phyloP scores from a whole-genome alignment of 2,888 invertebrate species.

The Gymnoscelis rufifasciata region DNA sequence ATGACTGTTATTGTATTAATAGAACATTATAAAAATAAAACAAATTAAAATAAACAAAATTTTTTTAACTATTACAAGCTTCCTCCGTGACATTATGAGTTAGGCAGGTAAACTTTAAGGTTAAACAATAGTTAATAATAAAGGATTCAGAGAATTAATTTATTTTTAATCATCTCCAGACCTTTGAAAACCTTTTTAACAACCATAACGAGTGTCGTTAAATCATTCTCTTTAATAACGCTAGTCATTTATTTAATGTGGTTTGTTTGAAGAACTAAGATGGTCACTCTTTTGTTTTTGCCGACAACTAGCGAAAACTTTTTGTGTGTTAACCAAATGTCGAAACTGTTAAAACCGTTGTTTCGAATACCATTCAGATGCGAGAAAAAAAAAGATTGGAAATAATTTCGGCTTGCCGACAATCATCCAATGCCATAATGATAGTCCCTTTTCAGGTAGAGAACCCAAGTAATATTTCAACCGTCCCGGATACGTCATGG shows the following conservation, averaged over 20 bases:
- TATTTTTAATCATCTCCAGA: too few relatives aligned
- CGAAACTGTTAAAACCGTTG: conserved; percentile 60
- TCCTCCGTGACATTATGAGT: neutral
- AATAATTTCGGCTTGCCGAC: conserved; percentile 71
- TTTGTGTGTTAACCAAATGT: conserved; percentile 46
- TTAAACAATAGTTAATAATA: neutral
- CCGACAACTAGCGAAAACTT: conserved; percentile 47
- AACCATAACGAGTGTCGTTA: conserved; percentile 33
- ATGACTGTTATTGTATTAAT: conserved; percentile 61
- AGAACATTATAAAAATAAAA: conserved; percentile 51
- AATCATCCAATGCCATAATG: conserved; percentile 69
- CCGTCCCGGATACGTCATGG: conserved; percentile 65
- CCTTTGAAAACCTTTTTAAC: conserved; percentile 8
- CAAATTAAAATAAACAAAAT: conserved; percentile 42
- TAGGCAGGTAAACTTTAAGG: neutral
- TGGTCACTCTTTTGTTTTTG: conserved; percentile 43
- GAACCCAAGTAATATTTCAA: conserved; percentile 74
- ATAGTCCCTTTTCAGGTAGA: conserved; percentile 76
- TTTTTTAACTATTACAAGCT: conserved; percentile 28
- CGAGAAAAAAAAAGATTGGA: conserved; percentile 48
- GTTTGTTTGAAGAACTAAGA: conserved; percentile 50
- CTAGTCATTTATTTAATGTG: conserved; percentile 40
- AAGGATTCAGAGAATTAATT: neutral
- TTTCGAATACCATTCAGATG: conserved; percentile 58
- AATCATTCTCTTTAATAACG: conserved; percentile 34